Evolutionary conservation across 2,797 vertebrate species (phyloP).

Genomic region (Allobates femoralis): DNA sequence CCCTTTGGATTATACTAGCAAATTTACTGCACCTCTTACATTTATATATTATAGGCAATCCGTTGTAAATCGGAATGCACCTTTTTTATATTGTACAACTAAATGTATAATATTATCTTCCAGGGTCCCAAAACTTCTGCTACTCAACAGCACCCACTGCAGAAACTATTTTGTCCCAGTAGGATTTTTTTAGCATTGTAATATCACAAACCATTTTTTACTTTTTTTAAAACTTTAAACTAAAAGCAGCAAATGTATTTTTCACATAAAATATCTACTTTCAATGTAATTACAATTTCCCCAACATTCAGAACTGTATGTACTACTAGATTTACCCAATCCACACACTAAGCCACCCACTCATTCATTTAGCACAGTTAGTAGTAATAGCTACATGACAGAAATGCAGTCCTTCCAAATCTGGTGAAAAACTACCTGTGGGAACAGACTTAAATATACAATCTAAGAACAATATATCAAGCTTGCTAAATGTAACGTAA

Average conservation of each 20-base stretch:
- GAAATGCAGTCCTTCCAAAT: slow-evolving; percentile 34
- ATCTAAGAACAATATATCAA: slow-evolving; percentile 29
- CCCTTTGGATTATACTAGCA: too few relatives aligned
- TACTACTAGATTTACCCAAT: slow-evolving; percentile 21
- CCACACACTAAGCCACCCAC: slow-evolving; percentile 48
- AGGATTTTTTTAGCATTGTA: too few relatives aligned
- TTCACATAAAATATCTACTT: slow-evolving; percentile 16
- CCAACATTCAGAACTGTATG: slow-evolving; percentile 28
- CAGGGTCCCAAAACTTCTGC: too few relatives aligned
- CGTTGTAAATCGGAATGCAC: too few relatives aligned
- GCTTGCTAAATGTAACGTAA: slow-evolving; percentile 39
- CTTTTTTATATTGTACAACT: too few relatives aligned
- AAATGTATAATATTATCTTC: too few relatives aligned
- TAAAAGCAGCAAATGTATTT: neutral
- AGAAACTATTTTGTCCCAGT: too few relatives aligned
- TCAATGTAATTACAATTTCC: neutral
- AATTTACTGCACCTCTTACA: too few relatives aligned
- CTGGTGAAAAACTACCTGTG: slow-evolving; percentile 26
- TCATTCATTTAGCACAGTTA: slow-evolving; percentile 53
- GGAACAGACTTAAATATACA: slow-evolving; percentile 39
- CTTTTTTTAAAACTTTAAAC: neutral
- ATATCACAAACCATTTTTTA: neutral
- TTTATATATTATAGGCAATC: too few relatives aligned
- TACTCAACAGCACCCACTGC: too few relatives aligned
- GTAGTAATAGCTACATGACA: slow-evolving; percentile 59